Evolutionary conservation across 2,113 vertebrate species (phyloP).

Genomic region (Platanista minor): DNA sequence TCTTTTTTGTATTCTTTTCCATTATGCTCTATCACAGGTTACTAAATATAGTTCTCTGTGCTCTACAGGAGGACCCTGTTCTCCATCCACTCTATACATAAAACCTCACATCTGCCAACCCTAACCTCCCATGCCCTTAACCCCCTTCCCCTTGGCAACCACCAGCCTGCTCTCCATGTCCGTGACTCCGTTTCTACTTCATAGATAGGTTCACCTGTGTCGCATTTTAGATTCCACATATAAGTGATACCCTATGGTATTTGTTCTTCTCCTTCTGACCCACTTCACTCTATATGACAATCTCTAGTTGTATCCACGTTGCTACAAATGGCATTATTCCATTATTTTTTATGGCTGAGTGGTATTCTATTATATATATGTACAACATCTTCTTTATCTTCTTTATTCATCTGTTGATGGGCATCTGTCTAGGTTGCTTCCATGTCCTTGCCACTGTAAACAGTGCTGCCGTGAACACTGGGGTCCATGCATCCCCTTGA

Average conservation of each 20-base stretch:
- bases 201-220: neutral
- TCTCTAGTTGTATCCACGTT: neutral
- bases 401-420: neutral
- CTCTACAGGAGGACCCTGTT: neutral
- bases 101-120: neutral
- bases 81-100: neutral
- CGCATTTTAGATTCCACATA: neutral
- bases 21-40: neutral
- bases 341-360: neutral
- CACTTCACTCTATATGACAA: neutral
- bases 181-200: neutral
- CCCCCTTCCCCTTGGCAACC: neutral
- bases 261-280: neutral
- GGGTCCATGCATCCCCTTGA: neutral
- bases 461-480: neutral
- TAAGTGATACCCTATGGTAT: too few species aligned
- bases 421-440: neutral
- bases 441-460: neutral
- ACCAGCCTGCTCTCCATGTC: neutral
- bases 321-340: neutral
- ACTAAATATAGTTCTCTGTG: neutral
- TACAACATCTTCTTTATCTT: neutral
- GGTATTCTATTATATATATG: neutral
- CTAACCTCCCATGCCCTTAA: neutral
- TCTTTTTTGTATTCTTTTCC: neutral